A percentile compares a stretch with the other conserved stretches of the same genome.
Evolutionary conservation across 1,140 invertebrate species (phyloP).

Genomic region (Brachionus rubens): DNA sequence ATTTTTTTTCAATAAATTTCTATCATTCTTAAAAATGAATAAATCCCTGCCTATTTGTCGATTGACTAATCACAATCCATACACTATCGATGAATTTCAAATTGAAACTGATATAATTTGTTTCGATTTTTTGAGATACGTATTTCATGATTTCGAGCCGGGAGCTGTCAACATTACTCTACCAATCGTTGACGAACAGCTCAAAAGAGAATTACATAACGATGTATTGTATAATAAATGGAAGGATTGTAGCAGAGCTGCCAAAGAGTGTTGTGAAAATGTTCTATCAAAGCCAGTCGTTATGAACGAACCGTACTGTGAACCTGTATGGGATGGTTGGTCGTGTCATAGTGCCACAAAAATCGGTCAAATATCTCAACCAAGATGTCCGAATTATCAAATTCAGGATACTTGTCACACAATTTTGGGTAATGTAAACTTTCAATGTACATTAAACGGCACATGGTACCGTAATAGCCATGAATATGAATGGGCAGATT

Average conservation of each 20-base stretch:
- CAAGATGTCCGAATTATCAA: conserved; percentile 3
- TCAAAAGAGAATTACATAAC: too few relatives aligned
- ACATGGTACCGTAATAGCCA: not conserved
- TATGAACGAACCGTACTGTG: not conserved
- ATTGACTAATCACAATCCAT: too few relatives aligned
- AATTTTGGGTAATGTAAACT: not conserved
- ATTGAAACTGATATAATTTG: too few relatives aligned
- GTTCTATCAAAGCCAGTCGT: not conserved
- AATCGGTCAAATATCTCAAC: not conserved
- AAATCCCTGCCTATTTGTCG: too few relatives aligned
- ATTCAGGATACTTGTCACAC: conserved; percentile 23
- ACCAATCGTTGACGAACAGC: too few relatives aligned
- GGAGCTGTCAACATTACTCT: too few relatives aligned
- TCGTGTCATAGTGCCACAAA: not conserved
- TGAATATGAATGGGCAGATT: conserved; percentile 6
- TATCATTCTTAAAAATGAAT: too few relatives aligned
- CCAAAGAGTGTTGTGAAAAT: not conserved
- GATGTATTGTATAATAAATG: conserved; percentile 28
- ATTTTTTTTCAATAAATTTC: too few relatives aligned
- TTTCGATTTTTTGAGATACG: too few relatives aligned
- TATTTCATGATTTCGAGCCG: too few relatives aligned
- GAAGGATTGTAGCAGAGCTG: not conserved
- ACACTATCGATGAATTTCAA: too few relatives aligned
- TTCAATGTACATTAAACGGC: not conserved
- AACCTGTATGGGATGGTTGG: conserved; percentile 32